phyloP scores from a whole-genome alignment of 2,888 invertebrate genomes.

The Masnerella sp. region DNA sequence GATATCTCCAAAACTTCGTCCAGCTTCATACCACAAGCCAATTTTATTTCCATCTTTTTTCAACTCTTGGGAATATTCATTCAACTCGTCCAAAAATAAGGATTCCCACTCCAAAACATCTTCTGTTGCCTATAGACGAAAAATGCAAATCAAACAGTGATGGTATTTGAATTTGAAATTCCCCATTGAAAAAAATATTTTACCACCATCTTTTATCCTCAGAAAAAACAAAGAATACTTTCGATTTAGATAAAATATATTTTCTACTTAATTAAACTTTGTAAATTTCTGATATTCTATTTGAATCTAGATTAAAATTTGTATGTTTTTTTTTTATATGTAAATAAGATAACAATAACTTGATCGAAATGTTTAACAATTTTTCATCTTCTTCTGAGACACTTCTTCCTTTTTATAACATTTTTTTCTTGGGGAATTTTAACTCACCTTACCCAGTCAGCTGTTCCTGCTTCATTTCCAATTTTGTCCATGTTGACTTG shows the following conservation, averaged over 20 bases:
- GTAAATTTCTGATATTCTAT: too few relatives aligned
- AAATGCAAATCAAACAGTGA: not conserved
- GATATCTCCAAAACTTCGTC: slow-evolving; percentile 85
- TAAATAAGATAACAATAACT: too few relatives aligned
- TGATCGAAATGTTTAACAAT: too few relatives aligned
- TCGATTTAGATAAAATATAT: too few relatives aligned
- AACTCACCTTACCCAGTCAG: slow-evolving; percentile 83
- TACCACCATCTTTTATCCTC: too few relatives aligned
- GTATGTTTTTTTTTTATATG: too few relatives aligned
- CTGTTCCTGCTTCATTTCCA: slow-evolving; percentile 86
- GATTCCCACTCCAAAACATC: slow-evolving; percentile 72
- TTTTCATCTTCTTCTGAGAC: too few relatives aligned
- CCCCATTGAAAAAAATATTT: slow-evolving; percentile 28
- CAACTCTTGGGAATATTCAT: slow-evolving; percentile 63
- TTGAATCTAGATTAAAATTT: too few relatives aligned
- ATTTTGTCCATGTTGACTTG: slow-evolving; percentile 82
- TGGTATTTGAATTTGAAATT: not conserved
- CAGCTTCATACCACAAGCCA: slow-evolving; percentile 71
- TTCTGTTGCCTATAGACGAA: slow-evolving; percentile 68
- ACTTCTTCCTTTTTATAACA: too few relatives aligned
- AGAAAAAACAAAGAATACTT: too few relatives aligned
- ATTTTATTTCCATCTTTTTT: slow-evolving; percentile 49
- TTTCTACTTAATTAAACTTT: too few relatives aligned
- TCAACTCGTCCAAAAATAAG: slow-evolving; percentile 65
- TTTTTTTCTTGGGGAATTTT: slow-evolving; percentile 17